Evolutionary conservation across 2,888 invertebrate species (phyloP).

Genomic region (Halictus quadricinctus): DNA sequence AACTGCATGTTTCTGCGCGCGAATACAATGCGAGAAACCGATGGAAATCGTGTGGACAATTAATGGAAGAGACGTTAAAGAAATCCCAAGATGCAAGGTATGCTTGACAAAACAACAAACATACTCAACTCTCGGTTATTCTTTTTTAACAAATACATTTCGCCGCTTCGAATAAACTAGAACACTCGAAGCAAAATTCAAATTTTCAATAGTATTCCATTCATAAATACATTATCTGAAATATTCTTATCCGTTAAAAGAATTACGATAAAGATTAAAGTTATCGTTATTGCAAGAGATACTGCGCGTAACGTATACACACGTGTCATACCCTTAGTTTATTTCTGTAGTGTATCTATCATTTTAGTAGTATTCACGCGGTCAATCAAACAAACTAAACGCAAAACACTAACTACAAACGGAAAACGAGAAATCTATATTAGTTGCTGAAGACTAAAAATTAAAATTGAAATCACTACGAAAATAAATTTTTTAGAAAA

Average conservation of each 20-base stretch:
- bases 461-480: too few relatives aligned
- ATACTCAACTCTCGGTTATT: not conserved
- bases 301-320: not conserved
- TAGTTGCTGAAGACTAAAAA: too few relatives aligned
- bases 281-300: not conserved
- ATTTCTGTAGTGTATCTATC: not conserved
- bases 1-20: constrained; percentile 84
- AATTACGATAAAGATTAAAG: not conserved
- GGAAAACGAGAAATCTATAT: too few relatives aligned
- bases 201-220: not conserved
- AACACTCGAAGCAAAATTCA: not conserved
- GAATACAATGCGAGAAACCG: constrained; percentile 82
- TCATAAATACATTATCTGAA: not conserved
- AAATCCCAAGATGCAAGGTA: constrained; percentile 79
- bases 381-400: too few relatives aligned
- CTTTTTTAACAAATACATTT: not conserved
- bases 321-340: not conserved
- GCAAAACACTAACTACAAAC: too few relatives aligned
- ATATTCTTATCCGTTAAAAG: not conserved
- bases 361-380: too few relatives aligned
- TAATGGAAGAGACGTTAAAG: constrained; percentile 81
- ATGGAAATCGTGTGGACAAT: constrained; percentile 84
- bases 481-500: too few relatives aligned
- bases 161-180: not conserved
- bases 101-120: constrained; percentile 22